Percentiles rank a stretch among this genome's conserved stretches.
Evolutionary conservation across 2,888 invertebrate species (phyloP).

Genomic region (Polydrusus tereticollis): DNA sequence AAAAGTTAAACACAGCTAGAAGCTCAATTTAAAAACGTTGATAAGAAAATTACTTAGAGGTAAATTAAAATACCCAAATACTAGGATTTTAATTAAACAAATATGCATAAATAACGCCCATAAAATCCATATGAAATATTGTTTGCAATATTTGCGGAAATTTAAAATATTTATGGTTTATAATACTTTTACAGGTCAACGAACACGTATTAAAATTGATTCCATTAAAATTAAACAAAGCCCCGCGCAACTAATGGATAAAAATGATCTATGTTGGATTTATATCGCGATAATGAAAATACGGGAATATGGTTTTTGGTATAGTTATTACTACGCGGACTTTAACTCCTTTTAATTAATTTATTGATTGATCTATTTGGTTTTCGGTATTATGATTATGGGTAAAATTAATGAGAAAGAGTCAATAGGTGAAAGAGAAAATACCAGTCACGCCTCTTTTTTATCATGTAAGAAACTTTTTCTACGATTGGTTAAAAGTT

Average conservation of each 20-base stretch:
- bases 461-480: too few relatives aligned
- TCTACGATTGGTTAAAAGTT: too few relatives aligned
- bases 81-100: constrained; percentile 1
- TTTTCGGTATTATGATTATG: too few relatives aligned
- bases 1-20: background rate
- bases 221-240: constrained; percentile 12
- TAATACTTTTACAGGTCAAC: constrained; percentile 15
- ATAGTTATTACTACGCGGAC: background rate
- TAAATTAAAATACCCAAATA: background rate
- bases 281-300: background rate
- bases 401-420: too few relatives aligned
- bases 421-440: too few relatives aligned
- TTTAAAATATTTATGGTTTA: constrained; percentile 19
- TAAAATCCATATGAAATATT: constrained; percentile 3
- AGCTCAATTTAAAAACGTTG: background rate
- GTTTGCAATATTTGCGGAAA: constrained; percentile 10
- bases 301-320: background rate
- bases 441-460: too few relatives aligned
- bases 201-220: constrained; percentile 8
- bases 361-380: background rate
- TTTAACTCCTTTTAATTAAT: background rate
- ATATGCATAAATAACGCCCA: constrained; percentile 1
- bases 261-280: background rate
- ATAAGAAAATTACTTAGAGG: background rate
- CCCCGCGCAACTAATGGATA: background rate